Conservation (phyloP, 1,140 invertebrate species). For the Ceratosolen solmsi region DNA sequence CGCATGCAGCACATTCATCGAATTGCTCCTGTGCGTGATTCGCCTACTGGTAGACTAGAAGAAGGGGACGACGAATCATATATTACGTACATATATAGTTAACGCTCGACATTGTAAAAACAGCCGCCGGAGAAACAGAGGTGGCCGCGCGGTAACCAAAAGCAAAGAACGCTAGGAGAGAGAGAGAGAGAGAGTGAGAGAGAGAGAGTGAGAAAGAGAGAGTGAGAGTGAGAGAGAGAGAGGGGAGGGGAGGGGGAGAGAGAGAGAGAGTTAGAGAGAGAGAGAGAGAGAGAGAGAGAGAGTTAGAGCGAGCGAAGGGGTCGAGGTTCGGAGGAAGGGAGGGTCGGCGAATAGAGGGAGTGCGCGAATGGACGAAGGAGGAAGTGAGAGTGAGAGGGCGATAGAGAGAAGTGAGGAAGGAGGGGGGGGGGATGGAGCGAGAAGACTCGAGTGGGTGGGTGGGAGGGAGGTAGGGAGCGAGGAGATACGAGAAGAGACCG, state of each 20-base stretch:
- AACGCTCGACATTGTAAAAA: slow-evolving; percentile 18
- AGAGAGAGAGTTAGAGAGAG: too few relatives aligned
- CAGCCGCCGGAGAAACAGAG: neutral
- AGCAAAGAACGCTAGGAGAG: neutral
- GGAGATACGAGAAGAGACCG: neutral
- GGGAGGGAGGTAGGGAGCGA: neutral
- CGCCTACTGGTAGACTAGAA: neutral
- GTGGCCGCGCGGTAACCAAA: neutral
- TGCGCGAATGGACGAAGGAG: too few relatives aligned
- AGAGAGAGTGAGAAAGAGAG: neutral
- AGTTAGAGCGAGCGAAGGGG: too few relatives aligned
- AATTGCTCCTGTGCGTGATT: slow-evolving; percentile 17
- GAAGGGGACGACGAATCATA: slow-evolving; percentile 6
- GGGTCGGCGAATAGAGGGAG: too few relatives aligned
- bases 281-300: neutral
- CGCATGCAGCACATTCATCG: slow-evolving; percentile 16
- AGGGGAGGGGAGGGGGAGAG: neutral
- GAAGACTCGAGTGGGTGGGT: neutral
- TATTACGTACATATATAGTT: neutral
- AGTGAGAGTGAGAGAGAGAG: neutral
- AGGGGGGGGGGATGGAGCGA: neutral
- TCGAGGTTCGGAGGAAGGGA: too few relatives aligned
- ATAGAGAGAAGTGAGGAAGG: neutral
- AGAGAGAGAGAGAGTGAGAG: neutral
- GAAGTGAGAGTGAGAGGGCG: neutral